These are phyloP conservation scores for Caradrina clavipalpis DNA, from an alignment of 2,888 invertebrate genomes.

Conservation along the genomic window DNA sequence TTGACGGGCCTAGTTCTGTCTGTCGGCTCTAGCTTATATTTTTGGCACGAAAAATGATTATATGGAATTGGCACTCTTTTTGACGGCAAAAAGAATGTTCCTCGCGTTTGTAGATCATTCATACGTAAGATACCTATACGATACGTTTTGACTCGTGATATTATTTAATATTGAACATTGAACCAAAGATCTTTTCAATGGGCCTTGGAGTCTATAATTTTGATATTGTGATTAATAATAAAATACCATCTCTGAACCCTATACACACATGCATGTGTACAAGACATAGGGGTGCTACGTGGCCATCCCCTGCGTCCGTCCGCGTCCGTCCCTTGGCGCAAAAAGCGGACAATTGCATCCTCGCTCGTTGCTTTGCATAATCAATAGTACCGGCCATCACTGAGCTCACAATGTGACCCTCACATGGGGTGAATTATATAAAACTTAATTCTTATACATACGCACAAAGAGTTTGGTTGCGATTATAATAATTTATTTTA, in stretches of 20 bases:
- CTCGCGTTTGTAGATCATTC: constrained; percentile 23
- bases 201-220: neutral
- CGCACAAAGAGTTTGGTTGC: constrained; percentile 44
- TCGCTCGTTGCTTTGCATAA: constrained; percentile 84
- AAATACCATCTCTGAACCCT: constrained; percentile 29
- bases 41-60: constrained; percentile 27
- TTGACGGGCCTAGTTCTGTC: constrained; percentile 47
- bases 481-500: constrained; percentile 50
- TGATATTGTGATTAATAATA: constrained; percentile 34
- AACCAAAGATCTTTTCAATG: neutral
- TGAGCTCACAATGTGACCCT: too few species aligned
- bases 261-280: constrained; percentile 36
- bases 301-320: constrained; percentile 74
- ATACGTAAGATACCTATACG: constrained; percentile 2
- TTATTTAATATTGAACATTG: neutral
- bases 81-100: constrained; percentile 16
- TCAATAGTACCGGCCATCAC: constrained; percentile 82
- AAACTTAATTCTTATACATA: constrained; percentile 53
- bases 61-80: constrained; percentile 21
- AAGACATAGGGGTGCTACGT: constrained; percentile 65
- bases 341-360: constrained; percentile 87
- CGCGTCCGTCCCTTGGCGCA: constrained; percentile 75
- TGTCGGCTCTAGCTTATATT: constrained; percentile 33
- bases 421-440: constrained; percentile 76
- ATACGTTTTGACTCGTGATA: neutral